Evolutionary conservation across 2,888 invertebrate species (phyloP), one percentile per base, ranked within the genome.

Genomic region (Lordiphosa andalusiaca): DNA sequence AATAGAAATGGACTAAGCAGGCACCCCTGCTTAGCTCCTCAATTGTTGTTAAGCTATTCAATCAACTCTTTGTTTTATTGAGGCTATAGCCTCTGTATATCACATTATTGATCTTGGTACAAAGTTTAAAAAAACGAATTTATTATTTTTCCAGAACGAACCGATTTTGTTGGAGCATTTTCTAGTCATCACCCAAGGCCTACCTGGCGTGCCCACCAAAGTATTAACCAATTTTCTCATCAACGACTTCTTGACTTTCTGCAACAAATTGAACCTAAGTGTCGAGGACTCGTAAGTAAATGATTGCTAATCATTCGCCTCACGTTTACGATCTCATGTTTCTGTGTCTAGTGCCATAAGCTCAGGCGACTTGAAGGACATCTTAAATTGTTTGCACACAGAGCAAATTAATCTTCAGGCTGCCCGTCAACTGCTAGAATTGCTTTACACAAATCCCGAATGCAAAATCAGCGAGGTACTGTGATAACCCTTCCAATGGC

Each of bases 181-280:
- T 91, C 92, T 92, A 73, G 92, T 93, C 84, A 90, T 93, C 12
- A 89, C 92, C 42, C 74, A 89, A 61, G 86, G 89, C 33, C 85
- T 91, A 60, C 56, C 82, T 25, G 83, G 86, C 30, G 89, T 92
- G 55, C 90, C 91, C 67, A 90, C 93, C 1, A 91, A 91, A 67
- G 90, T 92, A 77, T 89, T 94, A 2, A 92, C 93, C 0, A 94
- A 95, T 87, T 90, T 95, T 55, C 88, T 96, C 25, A 90, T 94
- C 4, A 94, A 93, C 76, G 93, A 95, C 73, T 88, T 95, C 6
- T 80, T 94, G 49, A 91, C 92, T 25, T 90, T 93, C 67, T 89
- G 95, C 39, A 92, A 96, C 86, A 93, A 93, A 83, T 90, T 90
- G 21, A 92, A 93, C 68, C 74, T 93, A 9, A 85, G 91, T 62